Conservation (phyloP, 2,888 invertebrate genomes). For the Slavum lentiscoides region DNA sequence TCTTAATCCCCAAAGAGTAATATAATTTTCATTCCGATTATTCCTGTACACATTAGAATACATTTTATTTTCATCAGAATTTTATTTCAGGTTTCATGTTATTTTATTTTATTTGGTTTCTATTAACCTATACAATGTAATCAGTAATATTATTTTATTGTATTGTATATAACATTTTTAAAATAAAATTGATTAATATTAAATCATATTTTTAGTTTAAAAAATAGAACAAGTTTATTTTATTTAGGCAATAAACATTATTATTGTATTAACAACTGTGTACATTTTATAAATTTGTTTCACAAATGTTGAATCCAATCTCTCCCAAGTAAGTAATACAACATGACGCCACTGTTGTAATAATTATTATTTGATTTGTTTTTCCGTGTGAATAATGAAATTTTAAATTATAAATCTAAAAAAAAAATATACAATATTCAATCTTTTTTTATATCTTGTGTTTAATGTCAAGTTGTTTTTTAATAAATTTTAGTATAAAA, state of each 20-base stretch:
- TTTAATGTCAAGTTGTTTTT: too few species aligned
- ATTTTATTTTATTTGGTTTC: constrained; percentile 41
- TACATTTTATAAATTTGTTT: constrained; percentile 2
- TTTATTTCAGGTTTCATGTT: constrained; percentile 41
- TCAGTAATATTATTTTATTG: constrained; percentile 48
- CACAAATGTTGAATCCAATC: background rate
- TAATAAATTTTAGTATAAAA: too few species aligned
- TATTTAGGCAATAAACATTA: constrained; percentile 50
- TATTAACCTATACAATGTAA: constrained; percentile 32
- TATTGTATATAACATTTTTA: constrained; percentile 51
- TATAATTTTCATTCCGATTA: constrained; percentile 27
- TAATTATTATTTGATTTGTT: too few species aligned
- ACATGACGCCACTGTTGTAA: too few species aligned
- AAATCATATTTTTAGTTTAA: constrained; percentile 51
- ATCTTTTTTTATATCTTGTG: too few species aligned
- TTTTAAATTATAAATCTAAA: too few species aligned
- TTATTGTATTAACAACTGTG: constrained; percentile 47
- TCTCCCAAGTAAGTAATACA: too few species aligned
- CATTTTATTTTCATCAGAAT: constrained; percentile 26
- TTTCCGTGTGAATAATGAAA: too few species aligned
- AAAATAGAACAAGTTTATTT: constrained; percentile 51
- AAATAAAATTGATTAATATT: constrained; percentile 50
- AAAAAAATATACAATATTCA: too few species aligned
- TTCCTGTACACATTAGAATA: background rate
- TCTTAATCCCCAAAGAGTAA: constrained; percentile 15